A percentile compares a stretch with the other conserved stretches of the same genome.
Evolutionary conservation across 2,888 invertebrate species (phyloP).

Genomic region (Cataglyphis livida): DNA sequence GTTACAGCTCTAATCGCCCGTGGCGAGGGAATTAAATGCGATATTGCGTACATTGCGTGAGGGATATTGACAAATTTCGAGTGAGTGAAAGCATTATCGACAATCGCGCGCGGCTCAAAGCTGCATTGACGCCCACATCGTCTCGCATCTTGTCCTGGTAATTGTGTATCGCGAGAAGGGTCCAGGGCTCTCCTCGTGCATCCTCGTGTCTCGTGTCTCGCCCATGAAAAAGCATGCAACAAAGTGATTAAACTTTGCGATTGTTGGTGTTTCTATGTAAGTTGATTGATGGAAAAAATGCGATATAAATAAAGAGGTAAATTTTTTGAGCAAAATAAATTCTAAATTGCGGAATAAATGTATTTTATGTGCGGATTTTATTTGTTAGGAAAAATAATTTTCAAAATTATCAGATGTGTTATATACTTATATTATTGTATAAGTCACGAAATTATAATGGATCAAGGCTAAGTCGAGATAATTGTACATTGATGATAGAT

Average conservation of each 20-base stretch:
- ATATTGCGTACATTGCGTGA: constrained; percentile 31
- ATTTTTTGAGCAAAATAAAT: not conserved
- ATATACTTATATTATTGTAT: not conserved
- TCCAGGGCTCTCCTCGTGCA: constrained; percentile 52
- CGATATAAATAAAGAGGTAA: not conserved
- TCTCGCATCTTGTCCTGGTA: constrained; percentile 58
- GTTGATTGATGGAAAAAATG: constrained; percentile 8
- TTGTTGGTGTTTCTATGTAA: not conserved
- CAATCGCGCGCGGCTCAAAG: constrained; percentile 57
- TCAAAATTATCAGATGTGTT: not conserved
- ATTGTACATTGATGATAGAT: constrained; percentile 40
- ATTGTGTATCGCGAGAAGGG: constrained; percentile 67
- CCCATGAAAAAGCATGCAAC: constrained; percentile 22
- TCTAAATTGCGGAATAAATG: not conserved
- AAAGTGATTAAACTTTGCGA: not conserved
- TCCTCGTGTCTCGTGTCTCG: constrained; percentile 15
- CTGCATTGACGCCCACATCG: constrained; percentile 65
- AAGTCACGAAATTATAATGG: not conserved
- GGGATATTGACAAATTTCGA: constrained; percentile 50
- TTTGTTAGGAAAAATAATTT: not conserved
- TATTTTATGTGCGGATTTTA: not conserved
- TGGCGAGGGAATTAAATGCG: constrained; percentile 39
- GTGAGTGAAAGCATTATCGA: constrained; percentile 30
- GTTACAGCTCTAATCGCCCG: constrained; percentile 26
- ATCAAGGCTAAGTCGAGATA: constrained; percentile 11